A percentile compares a stretch with the other conserved stretches of the same genome.
Evolutionary conservation across 2,888 invertebrate species (phyloP).

Genomic region (Chrysodeixis includens): DNA sequence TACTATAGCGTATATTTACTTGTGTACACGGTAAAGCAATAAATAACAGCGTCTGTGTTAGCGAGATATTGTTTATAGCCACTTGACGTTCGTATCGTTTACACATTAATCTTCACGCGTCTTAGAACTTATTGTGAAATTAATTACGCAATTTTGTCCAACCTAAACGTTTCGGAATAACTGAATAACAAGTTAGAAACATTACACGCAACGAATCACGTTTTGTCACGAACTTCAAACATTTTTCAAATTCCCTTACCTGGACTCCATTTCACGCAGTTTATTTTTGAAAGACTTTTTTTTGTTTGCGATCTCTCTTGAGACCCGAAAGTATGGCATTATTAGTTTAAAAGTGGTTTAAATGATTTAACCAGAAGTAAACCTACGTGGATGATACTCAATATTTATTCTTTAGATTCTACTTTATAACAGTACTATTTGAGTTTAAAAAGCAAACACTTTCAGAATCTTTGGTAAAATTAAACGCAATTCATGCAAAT

Average conservation of each 20-base stretch:
- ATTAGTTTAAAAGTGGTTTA: constrained; percentile 1
- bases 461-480: background rate
- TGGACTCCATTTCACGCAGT: constrained; percentile 37
- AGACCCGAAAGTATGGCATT: constrained; percentile 12
- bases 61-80: constrained; percentile 10
- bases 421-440: background rate
- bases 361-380: background rate
- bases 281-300: constrained; percentile 41
- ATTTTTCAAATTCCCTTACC: constrained; percentile 39
- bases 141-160: constrained; percentile 8
- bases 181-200: constrained; percentile 29
- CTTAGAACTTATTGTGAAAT: constrained; percentile 11
- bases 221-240: constrained; percentile 37
- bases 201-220: constrained; percentile 35
- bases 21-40: background rate
- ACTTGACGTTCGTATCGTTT: constrained; percentile 10
- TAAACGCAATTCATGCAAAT: constrained; percentile 1
- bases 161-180: constrained; percentile 23
- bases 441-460: background rate
- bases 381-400: background rate
- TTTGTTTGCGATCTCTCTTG: constrained; percentile 22
- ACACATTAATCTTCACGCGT: background rate
- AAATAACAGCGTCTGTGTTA: constrained; percentile 2
- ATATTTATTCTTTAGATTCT: background rate
- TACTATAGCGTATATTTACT: background rate